Conservation (phyloP, 2,797 vertebrate genomes). For the Poecilia picta region DNA sequence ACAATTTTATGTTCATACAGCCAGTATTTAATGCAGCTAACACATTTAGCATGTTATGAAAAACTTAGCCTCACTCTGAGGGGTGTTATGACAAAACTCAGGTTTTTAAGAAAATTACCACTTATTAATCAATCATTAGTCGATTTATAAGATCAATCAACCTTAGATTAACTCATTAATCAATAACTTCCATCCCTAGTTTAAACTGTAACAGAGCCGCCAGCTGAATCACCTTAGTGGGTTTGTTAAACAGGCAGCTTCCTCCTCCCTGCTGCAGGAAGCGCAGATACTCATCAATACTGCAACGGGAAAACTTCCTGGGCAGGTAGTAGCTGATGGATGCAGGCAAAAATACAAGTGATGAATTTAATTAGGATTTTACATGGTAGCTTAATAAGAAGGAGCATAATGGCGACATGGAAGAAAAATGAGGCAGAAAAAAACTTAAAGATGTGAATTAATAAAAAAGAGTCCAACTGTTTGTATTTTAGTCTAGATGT, state of each 20-base stretch:
- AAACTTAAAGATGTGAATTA: background rate
- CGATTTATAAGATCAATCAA: too few species aligned
- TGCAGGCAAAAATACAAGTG: background rate
- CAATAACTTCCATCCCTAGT: background rate
- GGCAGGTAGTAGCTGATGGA: conserved; percentile 89
- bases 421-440: background rate
- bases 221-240: conserved; percentile 84
- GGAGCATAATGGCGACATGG: background rate
- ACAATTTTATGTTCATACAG: too few species aligned
- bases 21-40: too few species aligned
- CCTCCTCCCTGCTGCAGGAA: conserved; percentile 94
- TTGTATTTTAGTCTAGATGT: background rate
- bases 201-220: background rate
- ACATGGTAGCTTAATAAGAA: background rate
- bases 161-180: too few species aligned
- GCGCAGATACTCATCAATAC: conserved; percentile 91
- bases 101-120: too few species aligned
- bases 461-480: background rate
- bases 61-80: too few species aligned
- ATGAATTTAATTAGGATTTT: background rate
- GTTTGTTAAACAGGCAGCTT: conserved; percentile 97
- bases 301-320: conserved; percentile 95
- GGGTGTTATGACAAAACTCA: too few species aligned
- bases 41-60: too few species aligned
- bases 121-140: too few species aligned